phyloP scores from a whole-genome alignment of 1,140 invertebrate species.

The Drosophila watanabei region DNA sequence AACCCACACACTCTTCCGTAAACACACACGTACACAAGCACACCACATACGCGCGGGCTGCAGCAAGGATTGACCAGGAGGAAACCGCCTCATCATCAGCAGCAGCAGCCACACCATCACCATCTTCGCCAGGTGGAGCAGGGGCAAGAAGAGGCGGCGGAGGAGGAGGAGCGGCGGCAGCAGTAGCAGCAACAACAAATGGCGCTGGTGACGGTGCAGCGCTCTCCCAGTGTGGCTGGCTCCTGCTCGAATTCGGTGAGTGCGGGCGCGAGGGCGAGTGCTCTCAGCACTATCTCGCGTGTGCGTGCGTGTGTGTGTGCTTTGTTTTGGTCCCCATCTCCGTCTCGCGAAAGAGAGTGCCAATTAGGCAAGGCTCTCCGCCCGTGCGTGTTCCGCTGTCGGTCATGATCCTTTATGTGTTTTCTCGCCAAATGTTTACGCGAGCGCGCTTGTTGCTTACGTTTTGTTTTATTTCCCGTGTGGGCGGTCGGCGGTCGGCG shows the following conservation, averaged over 20 bases:
- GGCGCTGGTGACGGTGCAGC: constrained; percentile 90
- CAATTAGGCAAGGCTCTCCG: constrained; percentile 41
- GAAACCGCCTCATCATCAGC: constrained; percentile 35
- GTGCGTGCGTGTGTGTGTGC: constrained; percentile 37
- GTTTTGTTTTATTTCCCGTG: constrained; percentile 41
- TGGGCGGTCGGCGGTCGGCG: constrained; percentile 74
- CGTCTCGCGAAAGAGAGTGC: constrained; percentile 14
- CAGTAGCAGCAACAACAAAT: constrained; percentile 83
- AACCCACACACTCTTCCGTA: constrained; percentile 45
- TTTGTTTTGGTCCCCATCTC: constrained; percentile 66
- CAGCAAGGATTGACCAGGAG: constrained; percentile 55
- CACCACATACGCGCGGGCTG: constrained; percentile 30
- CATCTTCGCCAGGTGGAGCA: constrained; percentile 36
- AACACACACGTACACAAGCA: constrained; percentile 23
- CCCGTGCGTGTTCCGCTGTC: constrained; percentile 69
- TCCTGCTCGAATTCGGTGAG: constrained; percentile 87
- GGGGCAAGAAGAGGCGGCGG: constrained; percentile 44
- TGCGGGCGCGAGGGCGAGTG: constrained; percentile 12
- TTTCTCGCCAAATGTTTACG: constrained; percentile 39
- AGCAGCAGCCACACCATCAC: constrained; percentile 15
- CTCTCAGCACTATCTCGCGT: constrained; percentile 36
- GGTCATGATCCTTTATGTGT: constrained; percentile 71
- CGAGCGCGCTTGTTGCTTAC: constrained; percentile 28
- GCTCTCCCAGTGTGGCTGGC: constrained; percentile 89
- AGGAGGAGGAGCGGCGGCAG: constrained; percentile 25